These are phyloP conservation scores for Andrena bicolor DNA, from an alignment of 2,888 invertebrate species.

Conservation along the genomic window DNA sequence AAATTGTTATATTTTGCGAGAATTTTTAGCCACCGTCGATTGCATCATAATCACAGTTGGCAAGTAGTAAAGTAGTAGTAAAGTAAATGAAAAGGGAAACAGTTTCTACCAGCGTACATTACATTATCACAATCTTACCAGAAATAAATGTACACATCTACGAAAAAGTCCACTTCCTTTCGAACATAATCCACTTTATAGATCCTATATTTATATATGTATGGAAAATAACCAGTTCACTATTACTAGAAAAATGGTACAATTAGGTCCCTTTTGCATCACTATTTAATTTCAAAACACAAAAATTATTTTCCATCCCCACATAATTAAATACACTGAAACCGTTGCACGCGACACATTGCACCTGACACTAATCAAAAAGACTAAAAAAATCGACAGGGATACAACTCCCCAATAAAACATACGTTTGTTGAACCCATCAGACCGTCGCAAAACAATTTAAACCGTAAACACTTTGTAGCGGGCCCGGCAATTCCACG, in stretches of 20 bases:
- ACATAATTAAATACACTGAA: too few species aligned
- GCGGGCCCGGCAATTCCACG: neutral
- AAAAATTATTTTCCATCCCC: too few species aligned
- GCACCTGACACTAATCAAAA: neutral
- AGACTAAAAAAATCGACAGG: neutral
- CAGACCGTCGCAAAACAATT: neutral
- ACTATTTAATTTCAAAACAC: too few species aligned
- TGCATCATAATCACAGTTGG: neutral
- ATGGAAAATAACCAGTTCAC: too few species aligned
- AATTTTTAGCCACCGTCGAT: neutral
- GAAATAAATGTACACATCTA: neutral
- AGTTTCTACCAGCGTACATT: neutral
- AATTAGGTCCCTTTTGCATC: too few species aligned
- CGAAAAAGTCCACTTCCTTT: neutral
- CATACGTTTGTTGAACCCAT: neutral
- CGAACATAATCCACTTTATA: neutral
- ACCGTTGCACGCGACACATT: too few species aligned
- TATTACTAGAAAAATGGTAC: too few species aligned
- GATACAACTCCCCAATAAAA: neutral
- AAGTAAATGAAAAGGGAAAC: conserved; percentile 10
- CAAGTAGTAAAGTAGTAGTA: neutral
- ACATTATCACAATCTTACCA: neutral
- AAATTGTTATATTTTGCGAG: neutral
- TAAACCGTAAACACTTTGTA: neutral
- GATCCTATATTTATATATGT: neutral